A percentile compares a stretch with the other conserved stretches of the same genome.
phyloP scores from a whole-genome alignment of 2,797 vertebrate species.

The Ptychobarbus kaznakovi region DNA sequence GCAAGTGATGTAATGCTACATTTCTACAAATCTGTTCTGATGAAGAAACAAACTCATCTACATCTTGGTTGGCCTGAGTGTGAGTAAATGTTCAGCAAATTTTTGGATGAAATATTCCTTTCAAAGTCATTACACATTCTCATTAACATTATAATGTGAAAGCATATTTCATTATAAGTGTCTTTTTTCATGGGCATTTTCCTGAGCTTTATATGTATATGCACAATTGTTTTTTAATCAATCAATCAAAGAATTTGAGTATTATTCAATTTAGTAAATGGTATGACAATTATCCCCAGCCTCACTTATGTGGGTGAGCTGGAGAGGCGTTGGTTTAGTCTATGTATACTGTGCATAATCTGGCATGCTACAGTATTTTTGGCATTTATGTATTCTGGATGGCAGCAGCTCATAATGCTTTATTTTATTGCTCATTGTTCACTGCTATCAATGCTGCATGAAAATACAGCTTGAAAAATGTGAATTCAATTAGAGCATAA shows the following conservation, averaged over 20 bases:
- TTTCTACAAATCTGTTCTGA: background rate
- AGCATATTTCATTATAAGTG: too few relatives aligned
- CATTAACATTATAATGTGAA: too few relatives aligned
- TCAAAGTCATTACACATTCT: background rate
- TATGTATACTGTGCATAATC: background rate
- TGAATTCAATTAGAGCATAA: conserved; percentile 51
- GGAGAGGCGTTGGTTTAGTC: background rate
- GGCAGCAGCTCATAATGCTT: background rate
- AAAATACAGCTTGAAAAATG: conserved; percentile 37
- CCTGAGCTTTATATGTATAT: background rate
- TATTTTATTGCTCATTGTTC: conserved; percentile 38
- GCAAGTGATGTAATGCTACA: background rate
- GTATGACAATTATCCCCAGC: background rate
- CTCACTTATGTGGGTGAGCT: background rate
- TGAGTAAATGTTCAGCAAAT: background rate
- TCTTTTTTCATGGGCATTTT: background rate
- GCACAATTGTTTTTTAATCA: background rate
- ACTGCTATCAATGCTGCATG: conserved; percentile 38
- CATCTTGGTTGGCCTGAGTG: background rate
- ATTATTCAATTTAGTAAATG: background rate
- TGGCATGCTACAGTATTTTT: background rate
- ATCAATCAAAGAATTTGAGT: too few relatives aligned
- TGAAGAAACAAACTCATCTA: background rate
- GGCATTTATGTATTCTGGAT: background rate
- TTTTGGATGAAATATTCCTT: background rate